These are phyloP conservation scores for Sphenopsis melanotis DNA, from an alignment of 2,797 vertebrate species.

Conservation along the genomic window DNA sequence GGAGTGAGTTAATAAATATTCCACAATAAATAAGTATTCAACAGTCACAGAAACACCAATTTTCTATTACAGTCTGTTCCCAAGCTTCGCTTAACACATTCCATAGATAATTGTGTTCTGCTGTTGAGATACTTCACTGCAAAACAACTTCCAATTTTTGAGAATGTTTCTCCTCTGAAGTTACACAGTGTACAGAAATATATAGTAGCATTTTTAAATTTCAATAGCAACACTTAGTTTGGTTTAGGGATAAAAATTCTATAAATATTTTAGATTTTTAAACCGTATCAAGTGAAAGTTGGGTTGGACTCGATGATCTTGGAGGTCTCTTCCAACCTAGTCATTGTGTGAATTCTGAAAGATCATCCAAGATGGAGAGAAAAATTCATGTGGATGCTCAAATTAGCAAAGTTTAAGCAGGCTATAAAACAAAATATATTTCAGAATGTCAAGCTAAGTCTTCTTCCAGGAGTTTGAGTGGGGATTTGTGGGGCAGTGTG, in stretches of 20 bases:
- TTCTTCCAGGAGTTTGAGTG: neutral
- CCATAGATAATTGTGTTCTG: neutral
- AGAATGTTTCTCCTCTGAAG: neutral
- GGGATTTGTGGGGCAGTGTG: neutral
- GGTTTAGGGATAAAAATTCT: neutral
- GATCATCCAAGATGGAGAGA: neutral
- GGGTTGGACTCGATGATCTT: neutral
- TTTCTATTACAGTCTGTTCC: conserved; percentile 24
- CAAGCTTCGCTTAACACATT: neutral
- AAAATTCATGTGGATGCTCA: neutral
- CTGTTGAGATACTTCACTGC: neutral
- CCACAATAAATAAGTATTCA: neutral
- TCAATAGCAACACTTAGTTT: neutral
- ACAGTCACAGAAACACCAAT: neutral
- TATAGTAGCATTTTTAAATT: neutral
- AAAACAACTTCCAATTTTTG: neutral
- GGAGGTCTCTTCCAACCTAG: neutral
- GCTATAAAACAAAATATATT: neutral
- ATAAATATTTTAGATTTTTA: neutral
- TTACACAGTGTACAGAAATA: neutral
- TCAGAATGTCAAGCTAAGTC: neutral
- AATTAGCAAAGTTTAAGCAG: neutral
- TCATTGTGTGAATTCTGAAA: neutral
- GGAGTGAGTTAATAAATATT: conserved; percentile 39
- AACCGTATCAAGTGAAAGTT: neutral